Percentiles rank a stretch among this genome's conserved stretches.
Conservation (phyloP, 2,888 invertebrate species). For the Latrodectus hesperus region DNA sequence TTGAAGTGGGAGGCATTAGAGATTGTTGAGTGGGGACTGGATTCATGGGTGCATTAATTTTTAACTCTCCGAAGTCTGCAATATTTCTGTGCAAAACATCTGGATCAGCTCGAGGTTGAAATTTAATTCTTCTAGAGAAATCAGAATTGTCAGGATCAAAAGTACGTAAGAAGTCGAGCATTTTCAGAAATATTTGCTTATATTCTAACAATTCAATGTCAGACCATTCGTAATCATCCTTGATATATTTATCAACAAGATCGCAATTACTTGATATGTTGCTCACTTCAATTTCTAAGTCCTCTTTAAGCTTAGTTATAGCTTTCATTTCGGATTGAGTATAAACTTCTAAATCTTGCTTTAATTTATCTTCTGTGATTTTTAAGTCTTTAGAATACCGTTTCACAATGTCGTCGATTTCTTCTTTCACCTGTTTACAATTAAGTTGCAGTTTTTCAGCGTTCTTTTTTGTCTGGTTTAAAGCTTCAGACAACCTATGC, state of each 20-base stretch:
- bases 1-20: constrained; percentile 66
- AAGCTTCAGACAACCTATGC: constrained; percentile 90
- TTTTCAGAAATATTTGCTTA: constrained; percentile 96
- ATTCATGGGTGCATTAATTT: constrained; percentile 82
- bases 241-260: constrained; percentile 93
- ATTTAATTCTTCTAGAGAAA: constrained; percentile 82
- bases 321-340: constrained; percentile 89
- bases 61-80: constrained; percentile 91
- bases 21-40: constrained; percentile 75
- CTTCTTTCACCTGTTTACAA: constrained; percentile 91
- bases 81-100: constrained; percentile 91
- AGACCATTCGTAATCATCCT: constrained; percentile 77
- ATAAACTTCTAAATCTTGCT: constrained; percentile 85
- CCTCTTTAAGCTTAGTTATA: constrained; percentile 90
- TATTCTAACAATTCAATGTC: constrained; percentile 81
- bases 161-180: constrained; percentile 93
- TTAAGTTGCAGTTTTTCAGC: constrained; percentile 90
- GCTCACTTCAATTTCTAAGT: constrained; percentile 93
- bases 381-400: constrained; percentile 74
- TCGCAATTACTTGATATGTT: constrained; percentile 98
- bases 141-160: constrained; percentile 94
- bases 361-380: constrained; percentile 79
- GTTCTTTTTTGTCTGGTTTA: constrained; percentile 86
- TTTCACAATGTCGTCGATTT: constrained; percentile 89
- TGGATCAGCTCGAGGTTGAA: constrained; percentile 94